A percentile compares a stretch with the other conserved stretches of the same genome.
Conservation (phyloP, 2,113 vertebrate genomes). For the Plecturocebus donacophilus region DNA sequence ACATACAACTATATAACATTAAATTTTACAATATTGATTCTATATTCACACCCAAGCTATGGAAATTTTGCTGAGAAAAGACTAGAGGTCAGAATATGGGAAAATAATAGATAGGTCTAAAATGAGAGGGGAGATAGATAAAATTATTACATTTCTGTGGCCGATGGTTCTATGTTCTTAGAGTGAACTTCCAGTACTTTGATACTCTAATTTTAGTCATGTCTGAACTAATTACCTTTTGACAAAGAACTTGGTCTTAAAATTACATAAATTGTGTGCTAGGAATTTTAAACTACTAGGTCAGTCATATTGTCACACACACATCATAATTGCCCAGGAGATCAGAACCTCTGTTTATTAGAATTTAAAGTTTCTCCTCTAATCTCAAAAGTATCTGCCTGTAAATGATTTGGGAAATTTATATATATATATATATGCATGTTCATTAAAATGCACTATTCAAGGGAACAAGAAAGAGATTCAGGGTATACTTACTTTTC, state of each 20-base stretch:
- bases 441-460: neutral
- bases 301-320: neutral
- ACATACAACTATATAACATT: neutral
- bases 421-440: neutral
- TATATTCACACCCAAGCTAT: neutral
- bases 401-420: neutral
- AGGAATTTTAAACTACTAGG: neutral
- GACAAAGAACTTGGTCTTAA: neutral
- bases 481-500: neutral
- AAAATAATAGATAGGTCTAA: neutral
- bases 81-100: neutral
- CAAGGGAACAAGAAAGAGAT: neutral
- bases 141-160: neutral
- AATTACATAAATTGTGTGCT: neutral
- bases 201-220: neutral
- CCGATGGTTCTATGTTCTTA: neutral
- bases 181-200: neutral
- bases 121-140: neutral
- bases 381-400: neutral
- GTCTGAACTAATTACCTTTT: neutral
- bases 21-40: neutral
- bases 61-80: neutral
- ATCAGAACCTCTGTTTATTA: neutral
- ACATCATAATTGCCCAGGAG: neutral
- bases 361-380: neutral